Evolutionary conservation across 2,888 invertebrate species (phyloP).

Genomic region (Lasioglossum marginatum): DNA sequence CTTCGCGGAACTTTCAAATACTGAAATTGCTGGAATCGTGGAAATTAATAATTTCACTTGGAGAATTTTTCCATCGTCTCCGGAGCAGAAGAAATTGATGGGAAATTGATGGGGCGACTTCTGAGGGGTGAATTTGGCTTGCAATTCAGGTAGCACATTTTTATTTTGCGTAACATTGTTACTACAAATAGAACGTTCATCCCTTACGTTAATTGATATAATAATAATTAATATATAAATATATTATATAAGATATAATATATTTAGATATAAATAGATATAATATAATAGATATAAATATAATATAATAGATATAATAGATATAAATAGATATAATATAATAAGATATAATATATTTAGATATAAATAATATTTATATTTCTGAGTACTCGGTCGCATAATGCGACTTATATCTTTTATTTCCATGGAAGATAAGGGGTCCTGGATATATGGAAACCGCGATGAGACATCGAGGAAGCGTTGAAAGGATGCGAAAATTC

Average conservation of each 20-base stretch:
- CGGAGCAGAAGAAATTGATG: background rate
- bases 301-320: no score
- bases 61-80: background rate
- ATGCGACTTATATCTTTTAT: background rate
- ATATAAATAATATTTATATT: no score
- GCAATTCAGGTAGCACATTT: no score
- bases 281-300: no score
- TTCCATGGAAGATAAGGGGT: background rate
- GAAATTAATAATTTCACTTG: background rate
- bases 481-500: conserved; percentile 18
- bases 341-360: no score
- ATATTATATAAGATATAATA: no score
- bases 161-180: background rate
- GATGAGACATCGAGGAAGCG: background rate
- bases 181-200: background rate
- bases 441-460: background rate
- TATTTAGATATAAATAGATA: no score
- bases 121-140: background rate
- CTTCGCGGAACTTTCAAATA: background rate
- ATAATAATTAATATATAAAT: no score
- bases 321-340: no score
- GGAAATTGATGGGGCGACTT: background rate
- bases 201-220: background rate
- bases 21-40: background rate
- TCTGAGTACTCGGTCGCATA: no score